Conservation (phyloP, 2,888 invertebrate species). For the Exocentrus adspersus region DNA sequence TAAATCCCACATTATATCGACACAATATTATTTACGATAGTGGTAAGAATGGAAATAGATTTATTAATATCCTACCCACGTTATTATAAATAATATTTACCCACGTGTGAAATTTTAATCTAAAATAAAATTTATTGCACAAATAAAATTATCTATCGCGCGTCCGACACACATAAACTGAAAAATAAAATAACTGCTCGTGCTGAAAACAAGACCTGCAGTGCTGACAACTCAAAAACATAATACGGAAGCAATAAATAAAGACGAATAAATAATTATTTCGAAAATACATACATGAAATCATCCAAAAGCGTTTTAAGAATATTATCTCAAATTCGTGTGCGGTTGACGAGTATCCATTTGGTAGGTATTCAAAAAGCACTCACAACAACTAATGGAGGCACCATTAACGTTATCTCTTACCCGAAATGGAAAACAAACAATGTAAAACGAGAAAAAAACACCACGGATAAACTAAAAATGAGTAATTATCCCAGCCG, state of each 20-base stretch:
- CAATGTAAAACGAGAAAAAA: not conserved
- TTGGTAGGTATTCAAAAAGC: constrained; percentile 2
- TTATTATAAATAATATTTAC: constrained; percentile 4
- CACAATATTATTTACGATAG: not conserved
- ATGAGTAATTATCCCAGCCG: not conserved
- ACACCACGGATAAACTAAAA: not conserved
- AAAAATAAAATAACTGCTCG: not conserved
- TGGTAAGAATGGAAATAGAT: not conserved
- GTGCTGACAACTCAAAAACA: not conserved
- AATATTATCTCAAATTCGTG: not conserved
- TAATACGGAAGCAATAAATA: too few relatives aligned
- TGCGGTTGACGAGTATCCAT: too few relatives aligned
- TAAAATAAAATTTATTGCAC: not conserved
- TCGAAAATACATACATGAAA: too few relatives aligned
- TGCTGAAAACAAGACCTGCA: not conserved
- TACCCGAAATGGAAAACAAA: constrained; percentile 17
- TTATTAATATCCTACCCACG: constrained; percentile 8
- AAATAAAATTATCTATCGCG: not conserved
- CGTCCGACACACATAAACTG: not conserved
- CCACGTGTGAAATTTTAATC: not conserved
- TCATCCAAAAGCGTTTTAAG: not conserved
- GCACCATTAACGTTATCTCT: constrained; percentile 14
- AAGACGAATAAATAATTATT: too few relatives aligned
- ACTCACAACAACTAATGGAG: not conserved
- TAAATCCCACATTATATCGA: not conserved